phyloP scores from a whole-genome alignment of 1,140 invertebrate genomes.

The Drosophila novamexicana region DNA sequence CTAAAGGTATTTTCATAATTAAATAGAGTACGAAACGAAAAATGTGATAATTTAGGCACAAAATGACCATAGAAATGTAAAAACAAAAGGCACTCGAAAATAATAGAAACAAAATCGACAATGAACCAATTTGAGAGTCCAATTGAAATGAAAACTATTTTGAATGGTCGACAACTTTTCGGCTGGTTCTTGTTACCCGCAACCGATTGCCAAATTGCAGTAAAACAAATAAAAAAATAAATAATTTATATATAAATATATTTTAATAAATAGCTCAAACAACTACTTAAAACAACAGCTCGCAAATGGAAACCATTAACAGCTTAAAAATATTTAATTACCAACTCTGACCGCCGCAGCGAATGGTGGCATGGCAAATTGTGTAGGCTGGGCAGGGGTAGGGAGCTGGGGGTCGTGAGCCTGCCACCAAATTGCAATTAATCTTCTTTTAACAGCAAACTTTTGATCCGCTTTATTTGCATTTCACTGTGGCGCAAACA shows the following conservation, averaged over 20 bases:
- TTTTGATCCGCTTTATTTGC: constrained; percentile 82
- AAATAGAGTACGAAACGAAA: constrained; percentile 17
- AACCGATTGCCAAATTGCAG: constrained; percentile 60
- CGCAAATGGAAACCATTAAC: constrained; percentile 78
- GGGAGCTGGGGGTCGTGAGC: constrained; percentile 27
- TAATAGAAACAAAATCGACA: constrained; percentile 46
- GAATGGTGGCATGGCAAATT: constrained; percentile 3
- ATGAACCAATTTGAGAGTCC: constrained; percentile 56
- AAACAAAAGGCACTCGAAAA: constrained; percentile 19
- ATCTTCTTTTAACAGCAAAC: constrained; percentile 82
- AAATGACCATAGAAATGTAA: constrained; percentile 22
- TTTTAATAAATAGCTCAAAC: constrained; percentile 37
- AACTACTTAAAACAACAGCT: constrained; percentile 59
- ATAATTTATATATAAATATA: not conserved
- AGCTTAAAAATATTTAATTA: constrained; percentile 83
- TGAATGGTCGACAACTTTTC: constrained; percentile 9
- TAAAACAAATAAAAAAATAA: constrained; percentile 1
- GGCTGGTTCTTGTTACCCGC: constrained; percentile 27
- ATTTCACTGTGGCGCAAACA: constrained; percentile 72
- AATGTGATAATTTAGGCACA: constrained; percentile 4
- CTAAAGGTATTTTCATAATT: not conserved
- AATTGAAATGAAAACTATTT: constrained; percentile 61
- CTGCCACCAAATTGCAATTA: constrained; percentile 80
- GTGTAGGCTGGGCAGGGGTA: constrained; percentile 1
- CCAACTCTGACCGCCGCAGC: constrained; percentile 30